Percentiles rank a stretch among this genome's conserved stretches.
These are phyloP conservation scores for Mormyrus iriodes DNA, from an alignment of 2,113 vertebrate genomes.

Conservation along the genomic window DNA sequence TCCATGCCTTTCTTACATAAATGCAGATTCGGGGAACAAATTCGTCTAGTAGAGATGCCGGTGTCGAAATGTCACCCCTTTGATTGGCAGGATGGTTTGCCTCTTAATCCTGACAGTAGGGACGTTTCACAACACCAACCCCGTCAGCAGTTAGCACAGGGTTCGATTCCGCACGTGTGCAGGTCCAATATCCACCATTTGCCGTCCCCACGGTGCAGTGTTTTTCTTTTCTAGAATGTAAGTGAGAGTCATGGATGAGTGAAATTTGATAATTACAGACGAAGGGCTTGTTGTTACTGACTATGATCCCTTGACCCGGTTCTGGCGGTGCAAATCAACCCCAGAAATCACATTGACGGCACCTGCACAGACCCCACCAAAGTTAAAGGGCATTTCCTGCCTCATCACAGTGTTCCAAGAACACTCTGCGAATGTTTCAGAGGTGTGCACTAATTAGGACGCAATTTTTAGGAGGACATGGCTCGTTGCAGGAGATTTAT, in stretches of 20 bases:
- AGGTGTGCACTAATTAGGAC: neutral
- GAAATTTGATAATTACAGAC: neutral
- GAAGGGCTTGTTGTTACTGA: conserved; percentile 5
- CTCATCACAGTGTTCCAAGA: neutral
- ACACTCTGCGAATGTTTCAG: neutral
- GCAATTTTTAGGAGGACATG: neutral
- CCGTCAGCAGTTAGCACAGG: neutral
- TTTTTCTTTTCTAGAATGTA: neutral
- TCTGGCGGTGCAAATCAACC: neutral
- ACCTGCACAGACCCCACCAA: neutral
- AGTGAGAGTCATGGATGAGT: neutral
- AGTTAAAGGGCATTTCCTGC: neutral
- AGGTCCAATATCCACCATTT: neutral
- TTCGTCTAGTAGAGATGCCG: neutral
- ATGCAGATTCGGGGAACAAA: neutral
- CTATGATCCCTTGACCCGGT: neutral
- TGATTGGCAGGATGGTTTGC: neutral
- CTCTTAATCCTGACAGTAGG: neutral
- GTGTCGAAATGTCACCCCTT: neutral
- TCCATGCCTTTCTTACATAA: too few relatives aligned
- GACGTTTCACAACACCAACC: neutral
- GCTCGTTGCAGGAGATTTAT: neutral
- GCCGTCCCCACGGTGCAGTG: neutral
- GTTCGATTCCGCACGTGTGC: neutral
- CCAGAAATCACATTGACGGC: neutral